Percentiles rank a stretch among this genome's conserved stretches.
phyloP scores from a whole-genome alignment of 2,113 vertebrate genomes.

The Antechinus stuartii region DNA sequence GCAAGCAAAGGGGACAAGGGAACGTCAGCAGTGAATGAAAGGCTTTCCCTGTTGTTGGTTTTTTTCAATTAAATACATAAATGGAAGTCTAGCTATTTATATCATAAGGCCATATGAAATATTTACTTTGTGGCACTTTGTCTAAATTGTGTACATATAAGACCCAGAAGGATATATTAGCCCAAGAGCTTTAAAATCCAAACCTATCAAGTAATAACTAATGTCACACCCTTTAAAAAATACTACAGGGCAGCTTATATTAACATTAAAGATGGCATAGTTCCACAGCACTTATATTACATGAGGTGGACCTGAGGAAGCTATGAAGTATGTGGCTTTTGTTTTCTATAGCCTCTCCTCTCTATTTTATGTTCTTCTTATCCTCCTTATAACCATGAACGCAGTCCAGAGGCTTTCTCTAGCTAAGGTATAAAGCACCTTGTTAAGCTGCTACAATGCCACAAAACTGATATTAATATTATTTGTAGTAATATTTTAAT shows the following conservation, averaged over 20 bases:
- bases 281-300: background rate
- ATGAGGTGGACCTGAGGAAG: background rate
- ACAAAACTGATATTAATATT: background rate
- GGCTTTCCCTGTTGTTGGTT: background rate
- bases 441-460: background rate
- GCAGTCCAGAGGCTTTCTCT: background rate
- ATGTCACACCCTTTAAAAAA: background rate
- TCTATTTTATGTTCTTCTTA: background rate
- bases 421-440: background rate
- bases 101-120: constrained; percentile 21
- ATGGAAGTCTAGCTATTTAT: background rate
- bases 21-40: background rate
- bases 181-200: constrained; percentile 29
- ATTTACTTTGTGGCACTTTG: background rate
- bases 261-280: background rate
- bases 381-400: background rate
- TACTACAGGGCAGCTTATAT: background rate
- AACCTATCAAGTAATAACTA: constrained; percentile 21
- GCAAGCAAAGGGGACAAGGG: background rate
- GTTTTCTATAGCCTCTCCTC: background rate
- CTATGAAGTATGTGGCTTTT: background rate
- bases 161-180: background rate
- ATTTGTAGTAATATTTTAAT: background rate
- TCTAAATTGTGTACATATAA: background rate
- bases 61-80: background rate